Conservation (phyloP, 1,140 invertebrate species). For the Drosophila pandora region DNA sequence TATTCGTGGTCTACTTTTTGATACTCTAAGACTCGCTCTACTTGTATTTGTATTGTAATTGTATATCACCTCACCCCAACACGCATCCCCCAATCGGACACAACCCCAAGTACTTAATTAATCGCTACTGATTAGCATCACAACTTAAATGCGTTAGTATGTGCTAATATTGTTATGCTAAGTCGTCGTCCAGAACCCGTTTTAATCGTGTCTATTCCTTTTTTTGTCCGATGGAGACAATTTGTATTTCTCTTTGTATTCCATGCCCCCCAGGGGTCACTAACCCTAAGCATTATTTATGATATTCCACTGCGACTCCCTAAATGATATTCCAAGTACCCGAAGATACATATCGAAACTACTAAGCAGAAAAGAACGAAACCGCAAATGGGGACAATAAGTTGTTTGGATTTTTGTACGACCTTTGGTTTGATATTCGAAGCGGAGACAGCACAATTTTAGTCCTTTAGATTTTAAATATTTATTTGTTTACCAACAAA, state of each 20-base stretch:
- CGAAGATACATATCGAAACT: conserved; percentile 63
- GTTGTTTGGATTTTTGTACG: conserved; percentile 36
- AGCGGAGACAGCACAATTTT: conserved; percentile 43
- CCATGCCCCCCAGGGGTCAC: conserved; percentile 40
- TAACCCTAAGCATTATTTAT: conserved; percentile 74
- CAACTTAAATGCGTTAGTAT: conserved; percentile 26
- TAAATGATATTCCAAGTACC: conserved; percentile 57
- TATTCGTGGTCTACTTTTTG: conserved; percentile 55
- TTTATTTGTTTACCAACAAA: conserved; percentile 68
- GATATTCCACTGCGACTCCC: conserved; percentile 57
- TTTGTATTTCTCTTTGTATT: conserved; percentile 56
- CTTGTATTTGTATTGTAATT: conserved; percentile 4
- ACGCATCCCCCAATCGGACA: conserved; percentile 25
- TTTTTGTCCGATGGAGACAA: conserved; percentile 9
- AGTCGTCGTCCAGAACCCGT: conserved; percentile 43
- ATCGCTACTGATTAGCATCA: conserved; percentile 49
- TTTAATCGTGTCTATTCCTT: conserved; percentile 11
- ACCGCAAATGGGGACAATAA: conserved; percentile 54
- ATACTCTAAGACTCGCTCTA: conserved; percentile 67
- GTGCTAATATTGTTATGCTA: conserved; percentile 39
- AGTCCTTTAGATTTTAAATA: conserved; percentile 58
- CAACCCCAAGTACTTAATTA: conserved; percentile 64
- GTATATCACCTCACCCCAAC: conserved; percentile 5
- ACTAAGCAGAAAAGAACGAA: conserved; percentile 10
- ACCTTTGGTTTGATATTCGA: conserved; percentile 38